Conservation (phyloP, 2,797 vertebrate genomes). For the Neopelma chrysocephalum region DNA sequence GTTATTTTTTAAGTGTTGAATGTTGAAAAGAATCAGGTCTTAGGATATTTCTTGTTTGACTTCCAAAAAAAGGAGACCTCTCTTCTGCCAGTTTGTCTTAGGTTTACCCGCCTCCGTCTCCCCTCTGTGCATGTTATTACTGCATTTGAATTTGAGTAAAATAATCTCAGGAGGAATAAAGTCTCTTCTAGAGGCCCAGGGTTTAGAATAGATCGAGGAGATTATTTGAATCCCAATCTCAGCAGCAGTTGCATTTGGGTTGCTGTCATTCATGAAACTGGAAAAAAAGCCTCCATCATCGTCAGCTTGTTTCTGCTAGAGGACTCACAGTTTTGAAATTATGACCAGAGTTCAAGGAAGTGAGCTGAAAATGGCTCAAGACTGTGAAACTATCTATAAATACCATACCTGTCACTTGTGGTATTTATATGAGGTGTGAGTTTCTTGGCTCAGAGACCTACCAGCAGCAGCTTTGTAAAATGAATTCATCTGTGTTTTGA, state of each 20-base stretch:
- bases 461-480: background rate
- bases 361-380: background rate
- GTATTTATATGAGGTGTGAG: background rate
- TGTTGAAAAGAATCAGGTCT: background rate
- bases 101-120: rapidly evolving
- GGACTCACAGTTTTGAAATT: background rate
- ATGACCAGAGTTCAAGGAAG: background rate
- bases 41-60: background rate
- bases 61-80: background rate
- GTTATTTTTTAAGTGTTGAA: background rate
- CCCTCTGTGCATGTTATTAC: background rate
- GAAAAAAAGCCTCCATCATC: background rate
- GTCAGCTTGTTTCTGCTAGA: background rate
- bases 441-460: background rate
- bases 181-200: rapidly evolving
- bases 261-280: background rate
- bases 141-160: background rate
- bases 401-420: background rate
- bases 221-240: background rate
- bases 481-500: background rate
- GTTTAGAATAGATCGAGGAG: background rate
- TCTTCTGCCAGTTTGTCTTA: background rate
- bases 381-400: background rate
- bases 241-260: background rate
- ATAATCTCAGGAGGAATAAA: background rate